Base-by-base conservation (phyloP, 1,140 invertebrate genomes). In the Rhagoletis zephyria region DNA sequence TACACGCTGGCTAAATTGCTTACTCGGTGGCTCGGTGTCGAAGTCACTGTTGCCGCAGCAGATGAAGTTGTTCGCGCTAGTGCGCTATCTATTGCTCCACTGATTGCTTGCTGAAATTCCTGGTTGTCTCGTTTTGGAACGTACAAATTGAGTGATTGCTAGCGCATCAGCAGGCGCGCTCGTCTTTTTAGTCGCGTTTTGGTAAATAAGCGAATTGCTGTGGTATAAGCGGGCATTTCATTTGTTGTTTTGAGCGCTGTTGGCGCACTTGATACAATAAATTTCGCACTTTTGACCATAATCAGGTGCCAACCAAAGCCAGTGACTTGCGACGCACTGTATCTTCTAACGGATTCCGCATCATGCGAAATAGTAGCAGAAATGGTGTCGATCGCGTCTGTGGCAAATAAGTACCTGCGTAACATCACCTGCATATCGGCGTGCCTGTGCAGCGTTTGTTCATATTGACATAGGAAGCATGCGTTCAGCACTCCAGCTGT, bases 91-190 rank as follows among this genome's bases (percentile, higher is more conserved):
- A 56, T 56, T 56, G n/a, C 9, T 16, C 19, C 19, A n/a, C 48
- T 81, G 74, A 56, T 81, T 42, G 74, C n/a, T 56, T 7, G 19
- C 48, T 59, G 74, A 56, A 81, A 81, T 81, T 81, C 74, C 48
- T 19, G n/a, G 45, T 81, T 81, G 74, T 81, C 74, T 81, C 74
- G 14, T 56, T 81, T 81, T 81, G 48, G 74, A 81, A 81, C 48
- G 74, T 30, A 81, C 74, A 81, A 81, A 81, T 81, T 81, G 48
- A 81, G 51, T 81, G 48, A 81, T 81, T 81, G 51, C 48, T 9
- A 56, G 74, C 48, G 48, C 74, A 81, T 56, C 74, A 3, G 14
- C 9, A 10, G 9, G 74, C 74, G 45, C 45, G 45, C n/a, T 16
- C n/a, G 1, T n/a, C 70, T 30, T 30, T 30, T 30, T 30, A n/a